Conservation (phyloP, 2,888 invertebrate species). For the Poecilobothrus nobilitatus region DNA sequence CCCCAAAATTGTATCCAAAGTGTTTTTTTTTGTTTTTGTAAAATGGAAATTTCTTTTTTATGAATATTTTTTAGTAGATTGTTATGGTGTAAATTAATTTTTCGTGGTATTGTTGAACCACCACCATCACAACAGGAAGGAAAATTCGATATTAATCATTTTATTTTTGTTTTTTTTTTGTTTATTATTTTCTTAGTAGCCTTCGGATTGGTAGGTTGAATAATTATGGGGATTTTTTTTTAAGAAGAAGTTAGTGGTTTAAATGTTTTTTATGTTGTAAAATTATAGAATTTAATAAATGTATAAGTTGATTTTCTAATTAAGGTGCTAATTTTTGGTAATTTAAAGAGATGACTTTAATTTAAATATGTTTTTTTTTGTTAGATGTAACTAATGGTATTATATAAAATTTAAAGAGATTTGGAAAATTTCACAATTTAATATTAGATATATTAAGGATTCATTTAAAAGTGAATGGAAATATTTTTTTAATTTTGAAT, state of each 20-base stretch:
- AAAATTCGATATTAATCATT: background rate
- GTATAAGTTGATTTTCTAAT: background rate
- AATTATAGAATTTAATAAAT: background rate
- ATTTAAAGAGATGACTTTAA: background rate
- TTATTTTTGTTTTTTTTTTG: background rate
- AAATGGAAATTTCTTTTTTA: background rate
- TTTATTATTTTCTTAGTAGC: background rate
- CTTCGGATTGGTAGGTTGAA: background rate
- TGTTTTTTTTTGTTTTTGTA: background rate
- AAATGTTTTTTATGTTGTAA: too few relatives aligned
- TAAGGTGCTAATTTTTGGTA: constrained; percentile 1
- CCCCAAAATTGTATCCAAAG: too few relatives aligned
- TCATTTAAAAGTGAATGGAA: too few relatives aligned
- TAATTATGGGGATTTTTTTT: background rate
- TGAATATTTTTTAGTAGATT: background rate
- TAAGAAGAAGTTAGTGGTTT: background rate
- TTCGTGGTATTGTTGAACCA: background rate
- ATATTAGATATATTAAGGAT: too few relatives aligned
- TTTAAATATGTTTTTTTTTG: background rate
- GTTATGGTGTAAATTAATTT: background rate
- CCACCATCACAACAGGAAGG: background rate
- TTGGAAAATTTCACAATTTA: too few relatives aligned
- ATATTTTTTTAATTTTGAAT: too few relatives aligned
- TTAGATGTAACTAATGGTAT: too few relatives aligned
- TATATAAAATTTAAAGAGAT: too few relatives aligned